Evolutionary conservation across 2,888 invertebrate species (phyloP).

Genomic region (Yponomeuta sedellus): DNA sequence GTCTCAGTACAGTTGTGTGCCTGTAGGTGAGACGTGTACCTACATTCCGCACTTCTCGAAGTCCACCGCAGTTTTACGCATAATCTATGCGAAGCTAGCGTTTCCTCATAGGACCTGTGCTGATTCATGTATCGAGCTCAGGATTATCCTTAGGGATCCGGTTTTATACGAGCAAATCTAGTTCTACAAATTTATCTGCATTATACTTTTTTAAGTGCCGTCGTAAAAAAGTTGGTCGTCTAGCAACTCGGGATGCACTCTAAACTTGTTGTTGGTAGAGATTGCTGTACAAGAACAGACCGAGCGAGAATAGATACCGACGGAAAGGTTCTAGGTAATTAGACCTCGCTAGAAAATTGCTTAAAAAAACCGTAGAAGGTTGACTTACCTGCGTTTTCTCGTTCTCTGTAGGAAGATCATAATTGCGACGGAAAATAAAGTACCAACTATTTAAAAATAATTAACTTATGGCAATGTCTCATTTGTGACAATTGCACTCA

Average conservation of each 20-base stretch:
- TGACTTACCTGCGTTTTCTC: no score
- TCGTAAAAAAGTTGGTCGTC: neutral
- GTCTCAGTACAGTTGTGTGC: no score
- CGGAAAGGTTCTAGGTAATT: constrained; percentile 1
- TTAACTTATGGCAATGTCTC: no score
- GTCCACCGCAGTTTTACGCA: no score
- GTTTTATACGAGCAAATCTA: neutral
- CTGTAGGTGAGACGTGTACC: no score
- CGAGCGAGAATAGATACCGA: neutral
- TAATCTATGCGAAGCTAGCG: no score
- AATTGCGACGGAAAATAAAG: no score
- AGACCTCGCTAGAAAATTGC: neutral
- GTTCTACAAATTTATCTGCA: neutral
- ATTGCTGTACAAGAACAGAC: neutral
- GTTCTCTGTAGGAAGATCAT: no score
- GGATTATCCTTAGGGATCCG: neutral
- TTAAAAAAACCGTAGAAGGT: neutral
- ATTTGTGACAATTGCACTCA: no score
- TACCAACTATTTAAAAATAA: no score
- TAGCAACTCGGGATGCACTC: neutral
- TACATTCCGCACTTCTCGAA: no score
- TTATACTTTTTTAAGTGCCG: neutral
- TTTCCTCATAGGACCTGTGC: no score
- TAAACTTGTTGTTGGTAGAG: neutral
- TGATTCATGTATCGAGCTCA: neutral